Evolutionary conservation across 2,888 invertebrate genomes (phyloP), one percentile per base, ranked within the genome.

Genomic region (Calliopum simillimum): DNA sequence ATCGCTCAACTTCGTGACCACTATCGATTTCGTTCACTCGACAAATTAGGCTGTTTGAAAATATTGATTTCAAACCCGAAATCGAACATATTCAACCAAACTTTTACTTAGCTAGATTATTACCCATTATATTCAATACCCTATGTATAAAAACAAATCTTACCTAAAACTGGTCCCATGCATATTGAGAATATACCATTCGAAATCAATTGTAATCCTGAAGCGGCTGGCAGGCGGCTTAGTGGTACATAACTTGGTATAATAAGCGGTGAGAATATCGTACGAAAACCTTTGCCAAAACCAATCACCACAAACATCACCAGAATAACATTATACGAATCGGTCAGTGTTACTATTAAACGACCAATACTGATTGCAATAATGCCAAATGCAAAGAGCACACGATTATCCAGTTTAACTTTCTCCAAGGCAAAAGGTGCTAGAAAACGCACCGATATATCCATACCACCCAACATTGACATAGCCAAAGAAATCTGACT

Each of bases 231-330:
- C 69, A 93, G 79, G 71, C 91, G 89, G 68, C 90, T 89, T 13
- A 93, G 80, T 0, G 92, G 90, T 19, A 93, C 92, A 79, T 93
- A 90, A 5, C 90, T 89, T 3, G 93, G 92, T 75, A 93, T 91
- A 11, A 92, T 91, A 13, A 93, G 82, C 0, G 92, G 91, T 87
- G 92, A 91, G 79, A 93, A 93, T n/a, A 93, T 91, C 12, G 92
- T 92, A 68, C 92, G 87, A 6, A 93, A 84, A 0, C 91, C 93
- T 84, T 93, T 93, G 25, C 92, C 92, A 62, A 90, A 88, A 0
- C 93, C 93, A 75, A 93, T 89, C 25, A 92, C 87, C 0, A 90
- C 85, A 13, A 91, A 90, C 0, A 91, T 89, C 0, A 87, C 76
- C 55, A 93, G 78, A 0, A 90, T 84, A 0, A 89, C 84, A 14